phyloP scores from a whole-genome alignment of 2,888 invertebrate species.

The Lasioglossum morio region DNA sequence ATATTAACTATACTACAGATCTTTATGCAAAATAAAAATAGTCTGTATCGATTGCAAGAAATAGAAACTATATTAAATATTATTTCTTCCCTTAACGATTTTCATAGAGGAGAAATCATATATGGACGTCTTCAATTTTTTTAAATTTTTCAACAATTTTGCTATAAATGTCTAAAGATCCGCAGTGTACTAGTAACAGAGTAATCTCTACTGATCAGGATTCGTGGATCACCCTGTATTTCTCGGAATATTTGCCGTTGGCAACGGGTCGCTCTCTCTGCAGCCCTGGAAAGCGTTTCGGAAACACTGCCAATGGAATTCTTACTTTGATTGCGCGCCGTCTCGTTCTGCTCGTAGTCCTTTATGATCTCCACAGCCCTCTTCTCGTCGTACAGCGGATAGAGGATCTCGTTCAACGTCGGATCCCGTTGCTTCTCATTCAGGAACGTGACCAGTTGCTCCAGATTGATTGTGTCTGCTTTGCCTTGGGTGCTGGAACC shows the following conservation, averaged over 20 bases:
- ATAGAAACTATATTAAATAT: no score
- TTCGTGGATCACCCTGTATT: not conserved
- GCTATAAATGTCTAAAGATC: no score
- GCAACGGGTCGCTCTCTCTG: conserved; percentile 1
- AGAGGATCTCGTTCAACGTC: conserved; percentile 98
- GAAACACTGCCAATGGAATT: not conserved
- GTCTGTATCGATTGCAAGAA: no score
- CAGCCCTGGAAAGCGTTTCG: not conserved
- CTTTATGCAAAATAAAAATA: no score
- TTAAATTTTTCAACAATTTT: no score
- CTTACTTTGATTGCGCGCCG: conserved; percentile 90
- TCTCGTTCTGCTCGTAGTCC: conserved; percentile 95
- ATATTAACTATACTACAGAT: no score
- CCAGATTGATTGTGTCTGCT: conserved; percentile 93
- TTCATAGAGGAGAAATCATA: no score
- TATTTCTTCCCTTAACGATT: no score
- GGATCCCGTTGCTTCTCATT: conserved; percentile 99
- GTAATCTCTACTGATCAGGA: no score
- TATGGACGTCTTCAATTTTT: no score
- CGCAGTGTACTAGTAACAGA: no score
- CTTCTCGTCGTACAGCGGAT: conserved; percentile 98
- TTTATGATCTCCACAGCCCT: conserved; percentile 96
- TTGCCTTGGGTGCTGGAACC: conserved; percentile 93
- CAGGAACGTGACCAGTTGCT: conserved; percentile 96
- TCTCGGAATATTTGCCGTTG: not conserved